These are phyloP conservation scores for Callitettix versicolor DNA, from an alignment of 1,140 invertebrate genomes.

Conservation along the genomic window DNA sequence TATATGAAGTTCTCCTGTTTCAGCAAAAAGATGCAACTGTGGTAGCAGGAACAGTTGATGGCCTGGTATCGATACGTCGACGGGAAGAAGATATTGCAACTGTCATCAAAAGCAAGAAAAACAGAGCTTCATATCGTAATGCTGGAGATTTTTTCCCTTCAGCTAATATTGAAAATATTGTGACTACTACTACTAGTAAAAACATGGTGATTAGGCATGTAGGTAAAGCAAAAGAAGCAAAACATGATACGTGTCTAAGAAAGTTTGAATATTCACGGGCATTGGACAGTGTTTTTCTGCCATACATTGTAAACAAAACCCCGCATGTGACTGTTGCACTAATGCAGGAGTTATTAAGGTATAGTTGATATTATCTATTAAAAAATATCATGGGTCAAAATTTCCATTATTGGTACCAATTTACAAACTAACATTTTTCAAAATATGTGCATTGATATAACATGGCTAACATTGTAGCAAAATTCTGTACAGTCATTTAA, in stretches of 20 bases:
- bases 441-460: too few relatives aligned
- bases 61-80: conserved; percentile 74
- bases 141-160: conserved; percentile 38
- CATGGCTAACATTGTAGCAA: too few relatives aligned
- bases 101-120: conserved; percentile 18
- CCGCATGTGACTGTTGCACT: conserved; percentile 70
- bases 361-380: too few relatives aligned
- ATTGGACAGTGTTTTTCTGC: conserved; percentile 56
- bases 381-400: too few relatives aligned
- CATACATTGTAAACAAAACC: conserved; percentile 45
- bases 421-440: not conserved
- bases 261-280: conserved; percentile 77
- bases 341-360: conserved; percentile 68
- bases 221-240: conserved; percentile 36
- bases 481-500: too few relatives aligned
- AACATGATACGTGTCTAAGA: conserved; percentile 60
- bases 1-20: conserved; percentile 28
- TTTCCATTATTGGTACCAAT: too few relatives aligned
- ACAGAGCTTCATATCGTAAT: conserved; percentile 36
- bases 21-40: conserved; percentile 73
- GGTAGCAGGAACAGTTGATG: conserved; percentile 85
- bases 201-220: conserved; percentile 26
- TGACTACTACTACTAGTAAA: not conserved
- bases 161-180: conserved; percentile 36
- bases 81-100: conserved; percentile 44